These are phyloP conservation scores for Furcula furcula DNA, from an alignment of 2,888 invertebrate species.

Conservation along the genomic window DNA sequence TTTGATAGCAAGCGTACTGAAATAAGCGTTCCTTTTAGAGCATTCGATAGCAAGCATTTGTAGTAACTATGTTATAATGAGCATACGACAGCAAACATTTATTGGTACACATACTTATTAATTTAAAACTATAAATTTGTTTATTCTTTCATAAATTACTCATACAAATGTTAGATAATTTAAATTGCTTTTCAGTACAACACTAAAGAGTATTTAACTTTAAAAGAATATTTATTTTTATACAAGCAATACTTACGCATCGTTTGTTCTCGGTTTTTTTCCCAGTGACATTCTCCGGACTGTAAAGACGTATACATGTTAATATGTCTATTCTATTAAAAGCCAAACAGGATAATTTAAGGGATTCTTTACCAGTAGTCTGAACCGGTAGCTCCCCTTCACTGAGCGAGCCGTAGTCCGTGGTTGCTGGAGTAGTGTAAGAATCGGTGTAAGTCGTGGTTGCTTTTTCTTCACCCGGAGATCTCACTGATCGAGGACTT, in stretches of 20 bases:
- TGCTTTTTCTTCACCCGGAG: constrained; percentile 50
- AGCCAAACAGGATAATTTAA: not conserved
- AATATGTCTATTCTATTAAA: not conserved
- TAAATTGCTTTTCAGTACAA: not conserved
- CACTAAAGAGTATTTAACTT: not conserved
- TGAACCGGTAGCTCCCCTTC: constrained; percentile 52
- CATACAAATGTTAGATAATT: too few species aligned
- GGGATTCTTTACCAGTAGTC: constrained; percentile 15
- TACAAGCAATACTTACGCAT: constrained; percentile 1
- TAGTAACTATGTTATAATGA: too few species aligned
- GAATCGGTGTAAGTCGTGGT: constrained; percentile 30
- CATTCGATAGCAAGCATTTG: too few species aligned
- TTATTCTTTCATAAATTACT: too few species aligned
- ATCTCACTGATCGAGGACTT: constrained; percentile 24
- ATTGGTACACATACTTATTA: too few species aligned
- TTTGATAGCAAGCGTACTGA: too few species aligned
- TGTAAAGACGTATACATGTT: constrained; percentile 7
- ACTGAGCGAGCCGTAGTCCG: constrained; percentile 45
- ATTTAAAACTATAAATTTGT: too few species aligned
- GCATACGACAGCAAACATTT: too few species aligned
- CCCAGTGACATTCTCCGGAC: constrained; percentile 21
- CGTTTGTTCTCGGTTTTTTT: constrained; percentile 8
- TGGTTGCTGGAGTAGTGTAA: constrained; percentile 18
- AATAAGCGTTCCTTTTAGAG: too few species aligned
- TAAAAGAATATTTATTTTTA: too few species aligned